Base-by-base conservation (phyloP, 2,888 invertebrate genomes). In the Labia minor region DNA sequence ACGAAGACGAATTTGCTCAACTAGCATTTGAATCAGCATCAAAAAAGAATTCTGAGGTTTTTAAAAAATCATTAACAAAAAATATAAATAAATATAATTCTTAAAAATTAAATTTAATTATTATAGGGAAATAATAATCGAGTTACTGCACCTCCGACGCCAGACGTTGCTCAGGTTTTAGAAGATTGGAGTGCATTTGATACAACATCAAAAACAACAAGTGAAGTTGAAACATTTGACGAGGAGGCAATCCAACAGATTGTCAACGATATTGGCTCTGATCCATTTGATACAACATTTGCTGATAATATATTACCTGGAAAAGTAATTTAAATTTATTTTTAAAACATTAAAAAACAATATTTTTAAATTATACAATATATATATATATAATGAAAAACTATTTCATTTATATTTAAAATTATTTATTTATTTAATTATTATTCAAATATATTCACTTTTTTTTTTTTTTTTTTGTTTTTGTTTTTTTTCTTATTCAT, bases 271-370 rank as follows among this genome's bases (percentile, higher is more conserved):
- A 68, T 66, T 8, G 72, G 72, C 69, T 20, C 71, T 11, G 92
- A 92, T 82, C 92, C 92, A 0, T 92, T 92, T 73, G 92, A 92
- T 74, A 92, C 92, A 19, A 85, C 89, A 65, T 90, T 90, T 76
- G 91, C 88, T 0, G 88, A 88, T 67, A 86, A 87, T 72, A 83
- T 91, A 63, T 79, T 89, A 65, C 89, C 85, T 49, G 83, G 84
- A 19, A 81, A 86, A 71, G 49, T 49, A 49, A 33, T 33, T 8
- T 33, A 33, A 33, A 33, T 8, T 8, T 33, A 33, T 33, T 33
- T 33, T 33, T 6, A 11, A 33, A 33, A 33, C 11, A 33, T 33
- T 8, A 49, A 49, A 14, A 11, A 49, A 49, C 14, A 49, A 33
- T 33, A 33, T 33, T 33, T 33, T 33, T 33, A 33, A 33, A 6